Percentiles rank a stretch among this genome's conserved stretches.
Evolutionary conservation across 2,113 vertebrate genomes (phyloP).

Genomic region (Campylorhamphus procurvoides): DNA sequence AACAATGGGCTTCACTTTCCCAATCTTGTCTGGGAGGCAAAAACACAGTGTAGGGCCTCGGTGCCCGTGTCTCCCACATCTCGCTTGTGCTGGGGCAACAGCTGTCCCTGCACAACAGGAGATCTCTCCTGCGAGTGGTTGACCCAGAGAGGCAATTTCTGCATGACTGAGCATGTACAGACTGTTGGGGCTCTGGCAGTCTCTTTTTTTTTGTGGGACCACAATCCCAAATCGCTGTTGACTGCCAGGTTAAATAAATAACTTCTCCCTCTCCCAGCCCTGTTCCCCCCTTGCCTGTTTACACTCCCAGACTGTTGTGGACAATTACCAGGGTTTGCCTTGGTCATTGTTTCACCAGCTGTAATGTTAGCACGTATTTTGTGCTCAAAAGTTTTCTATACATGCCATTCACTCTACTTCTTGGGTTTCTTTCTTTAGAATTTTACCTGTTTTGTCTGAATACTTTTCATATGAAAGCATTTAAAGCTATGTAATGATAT

Average conservation of each 20-base stretch:
- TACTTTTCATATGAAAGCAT: not conserved
- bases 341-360: conserved; percentile 11
- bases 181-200: not conserved
- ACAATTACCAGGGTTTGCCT: not conserved
- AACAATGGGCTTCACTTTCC: conserved; percentile 26
- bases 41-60: fast-evolving
- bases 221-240: not conserved
- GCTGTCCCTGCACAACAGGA: not conserved
- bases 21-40: not conserved
- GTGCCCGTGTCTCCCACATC: not conserved
- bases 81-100: not conserved
- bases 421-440: not conserved
- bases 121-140: not conserved
- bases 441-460: not conserved
- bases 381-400: not conserved
- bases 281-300: not conserved
- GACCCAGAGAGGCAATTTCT: conserved; percentile 13
- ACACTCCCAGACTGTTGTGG: not conserved
- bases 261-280: not conserved
- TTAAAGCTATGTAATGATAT: not conserved
- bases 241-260: not conserved
- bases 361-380: not conserved
- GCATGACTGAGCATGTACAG: not conserved
- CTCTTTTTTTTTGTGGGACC: not conserved
- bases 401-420: not conserved